Conservation (phyloP, 1,140 invertebrate species). For the Camponotus pennsylvanicus region DNA sequence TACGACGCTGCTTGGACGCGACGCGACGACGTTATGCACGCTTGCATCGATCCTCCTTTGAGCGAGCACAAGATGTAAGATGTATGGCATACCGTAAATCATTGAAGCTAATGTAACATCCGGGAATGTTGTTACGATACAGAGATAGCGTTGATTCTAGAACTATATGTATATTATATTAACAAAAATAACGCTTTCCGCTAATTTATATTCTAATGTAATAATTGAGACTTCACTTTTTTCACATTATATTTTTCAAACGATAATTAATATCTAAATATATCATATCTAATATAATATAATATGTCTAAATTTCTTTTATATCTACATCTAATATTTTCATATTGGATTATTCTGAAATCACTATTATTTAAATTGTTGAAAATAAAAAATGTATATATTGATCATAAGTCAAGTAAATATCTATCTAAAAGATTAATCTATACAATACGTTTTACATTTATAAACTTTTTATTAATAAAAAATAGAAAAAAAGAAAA, state of each 20-base stretch:
- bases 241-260: neutral
- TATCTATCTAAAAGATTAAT: too few species aligned
- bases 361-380: too few species aligned
- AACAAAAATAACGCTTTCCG: neutral
- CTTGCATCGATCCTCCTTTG: constrained; percentile 44
- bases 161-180: neutral
- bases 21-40: constrained; percentile 4
- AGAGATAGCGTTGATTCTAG: neutral
- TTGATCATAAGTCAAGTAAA: too few species aligned
- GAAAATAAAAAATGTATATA: too few species aligned
- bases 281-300: too few species aligned
- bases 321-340: neutral
- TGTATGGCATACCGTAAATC: constrained; percentile 33
- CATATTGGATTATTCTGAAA: too few species aligned
- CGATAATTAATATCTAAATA: neutral
- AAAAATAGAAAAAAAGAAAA: too few species aligned
- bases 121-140: constrained; percentile 6
- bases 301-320: neutral
- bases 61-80: constrained; percentile 12
- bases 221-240: neutral
- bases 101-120: constrained; percentile 36
- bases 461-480: too few species aligned
- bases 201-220: neutral
- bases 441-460: too few species aligned
- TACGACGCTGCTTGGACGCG: constrained; percentile 26